Evolutionary conservation across 1,140 invertebrate species (phyloP), one percentile per base, ranked within the genome.

Genomic region (Bilobella aurantiaca): DNA sequence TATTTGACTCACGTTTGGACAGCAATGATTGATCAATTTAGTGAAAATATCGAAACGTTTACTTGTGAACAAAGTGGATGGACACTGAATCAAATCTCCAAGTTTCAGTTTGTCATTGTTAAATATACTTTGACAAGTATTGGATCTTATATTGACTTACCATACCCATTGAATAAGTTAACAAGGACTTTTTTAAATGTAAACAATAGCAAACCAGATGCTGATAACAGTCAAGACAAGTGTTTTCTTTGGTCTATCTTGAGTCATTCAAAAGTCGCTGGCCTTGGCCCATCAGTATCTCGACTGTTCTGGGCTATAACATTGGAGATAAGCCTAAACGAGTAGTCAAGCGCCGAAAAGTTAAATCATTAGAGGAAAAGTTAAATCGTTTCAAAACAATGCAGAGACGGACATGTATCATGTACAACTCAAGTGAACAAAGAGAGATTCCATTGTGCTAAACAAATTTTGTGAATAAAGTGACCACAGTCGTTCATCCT

Each of bases 201-300:
- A 8, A 21, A 58, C 8, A 58, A 58, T 21, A 58, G 23, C 8
- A 21, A 58, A 23, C 49, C 8, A 5, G 23, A 23, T 8, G 25
- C 14, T 16, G 49, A 56, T 23, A 23, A 23, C 23, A 5, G 3
- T 56, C 49, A 56, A 14, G 5, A 58, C 12, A 58, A 58, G 25
- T 58, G 57, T 29, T 58, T 58, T 29, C 28, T 58, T n/a, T 58
- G 28, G 21, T 58, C 23, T 58, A 25, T 58, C 30, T 21, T 58
- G 28, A 29, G 25, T 3, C 28, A 58, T 29, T 2, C 3, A 25
- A 12, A 56, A 56, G 14, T 56, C 14, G 23, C 14, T 8, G 23
- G 23, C 12, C 5, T 16, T 25, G 8, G n/a, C n/a, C n/a, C n/a
- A n/a, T n/a, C 14, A 56, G 23, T 8, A 56, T 8, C 14, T 25